Percentiles rank a stretch among this genome's conserved stretches.
phyloP scores from a whole-genome alignment of 2,888 invertebrate species.

The Platycnemis pennipes region DNA sequence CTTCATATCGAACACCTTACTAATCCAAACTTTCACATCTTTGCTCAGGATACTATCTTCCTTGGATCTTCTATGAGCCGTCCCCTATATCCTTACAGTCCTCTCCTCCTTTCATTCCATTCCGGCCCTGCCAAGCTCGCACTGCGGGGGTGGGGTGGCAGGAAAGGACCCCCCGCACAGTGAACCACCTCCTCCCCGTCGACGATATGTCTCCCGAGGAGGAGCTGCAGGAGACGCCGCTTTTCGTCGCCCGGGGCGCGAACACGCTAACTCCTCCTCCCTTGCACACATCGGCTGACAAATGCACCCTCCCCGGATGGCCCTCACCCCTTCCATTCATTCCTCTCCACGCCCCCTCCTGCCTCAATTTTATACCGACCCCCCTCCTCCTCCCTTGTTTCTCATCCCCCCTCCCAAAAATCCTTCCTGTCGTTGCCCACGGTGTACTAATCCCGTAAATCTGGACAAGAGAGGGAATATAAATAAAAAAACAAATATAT shows the following conservation, averaged over 20 bases:
- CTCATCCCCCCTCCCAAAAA: too few species aligned
- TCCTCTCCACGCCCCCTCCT: not conserved
- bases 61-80: too few species aligned
- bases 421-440: not conserved
- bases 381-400: not conserved
- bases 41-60: too few species aligned
- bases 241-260: not conserved
- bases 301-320: not conserved
- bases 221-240: constrained; percentile 38
- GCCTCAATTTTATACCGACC: not conserved
- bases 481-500: too few species aligned
- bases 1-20: too few species aligned
- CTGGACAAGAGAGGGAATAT: too few species aligned
- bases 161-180: not conserved
- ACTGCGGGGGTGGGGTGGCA: not conserved
- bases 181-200: not conserved
- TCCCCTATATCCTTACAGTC: too few species aligned
- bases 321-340: not conserved
- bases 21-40: too few species aligned
- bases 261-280: not conserved
- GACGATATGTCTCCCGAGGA: not conserved
- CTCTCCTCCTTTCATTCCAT: not conserved
- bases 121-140: not conserved
- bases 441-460: too few species aligned
- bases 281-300: not conserved